phyloP scores from a whole-genome alignment of 1,140 invertebrate species.

The Hycleus cichorii region DNA sequence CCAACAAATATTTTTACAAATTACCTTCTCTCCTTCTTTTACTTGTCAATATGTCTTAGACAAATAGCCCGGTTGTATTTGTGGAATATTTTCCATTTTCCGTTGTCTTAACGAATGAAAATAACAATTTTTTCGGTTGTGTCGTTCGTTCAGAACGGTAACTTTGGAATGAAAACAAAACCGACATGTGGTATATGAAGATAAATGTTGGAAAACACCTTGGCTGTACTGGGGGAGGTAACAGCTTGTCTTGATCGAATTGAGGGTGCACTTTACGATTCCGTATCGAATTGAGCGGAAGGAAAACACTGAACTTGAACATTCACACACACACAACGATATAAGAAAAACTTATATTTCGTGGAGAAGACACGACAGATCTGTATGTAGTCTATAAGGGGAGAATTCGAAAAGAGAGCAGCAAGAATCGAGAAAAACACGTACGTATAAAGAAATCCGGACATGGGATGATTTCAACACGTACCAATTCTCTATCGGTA shows the following conservation, averaged over 20 bases:
- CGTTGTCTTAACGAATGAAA: too few species aligned
- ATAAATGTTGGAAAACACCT: conserved; percentile 31
- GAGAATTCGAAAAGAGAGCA: too few species aligned
- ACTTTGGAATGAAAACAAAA: conserved; percentile 15
- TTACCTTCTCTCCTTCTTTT: too few species aligned
- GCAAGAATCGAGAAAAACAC: too few species aligned
- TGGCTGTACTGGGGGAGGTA: conserved; percentile 19
- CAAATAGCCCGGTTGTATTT: too few species aligned
- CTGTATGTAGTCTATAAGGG: too few species aligned
- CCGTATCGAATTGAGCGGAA: conserved; percentile 19
- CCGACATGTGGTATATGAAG: conserved; percentile 29
- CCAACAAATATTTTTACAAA: too few species aligned
- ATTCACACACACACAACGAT: not conserved
- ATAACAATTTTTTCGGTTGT: too few species aligned
- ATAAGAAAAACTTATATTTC: conserved; percentile 1
- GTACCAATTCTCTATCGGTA: not conserved
- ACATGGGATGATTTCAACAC: conserved; percentile 13
- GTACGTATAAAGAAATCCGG: too few species aligned
- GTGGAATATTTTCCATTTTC: too few species aligned
- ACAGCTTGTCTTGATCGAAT: conserved; percentile 29
- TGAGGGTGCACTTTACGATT: conserved; percentile 26
- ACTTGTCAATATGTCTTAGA: too few species aligned
- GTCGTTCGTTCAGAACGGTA: not conserved
- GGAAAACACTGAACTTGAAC: conserved; percentile 14
- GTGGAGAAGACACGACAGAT: not conserved